Percentiles rank a stretch among this genome's conserved stretches.
Evolutionary conservation across 92 coral and sea anemone species (phyloP).

Genomic region (Plumapathes pennacea): DNA sequence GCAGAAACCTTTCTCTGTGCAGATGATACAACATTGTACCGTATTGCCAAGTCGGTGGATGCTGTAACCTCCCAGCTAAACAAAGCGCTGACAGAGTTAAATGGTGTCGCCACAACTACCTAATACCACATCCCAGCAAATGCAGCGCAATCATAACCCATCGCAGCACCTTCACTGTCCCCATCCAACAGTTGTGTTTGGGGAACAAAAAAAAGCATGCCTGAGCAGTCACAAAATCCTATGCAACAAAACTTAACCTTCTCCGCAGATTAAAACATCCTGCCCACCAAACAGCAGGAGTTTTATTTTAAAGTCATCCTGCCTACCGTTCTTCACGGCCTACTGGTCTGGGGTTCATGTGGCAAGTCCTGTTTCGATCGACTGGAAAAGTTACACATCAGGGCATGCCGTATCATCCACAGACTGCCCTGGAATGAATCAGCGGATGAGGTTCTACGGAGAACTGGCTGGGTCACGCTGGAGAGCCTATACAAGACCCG

Average conservation of each 20-base stretch:
- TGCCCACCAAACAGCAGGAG: constrained; percentile 12
- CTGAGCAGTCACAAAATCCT: constrained; percentile 18
- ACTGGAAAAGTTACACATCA: not conserved
- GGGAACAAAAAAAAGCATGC: constrained; percentile 21
- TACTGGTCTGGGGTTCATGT: constrained; percentile 24
- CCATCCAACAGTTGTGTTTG: no score
- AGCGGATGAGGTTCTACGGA: not conserved
- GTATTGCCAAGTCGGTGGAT: not conserved
- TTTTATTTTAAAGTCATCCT: constrained; percentile 19
- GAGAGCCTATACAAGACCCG: no score
- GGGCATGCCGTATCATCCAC: constrained; percentile 1
- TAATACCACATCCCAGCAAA: constrained; percentile 2
- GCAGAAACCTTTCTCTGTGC: constrained; percentile 10
- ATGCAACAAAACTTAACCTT: constrained; percentile 14
- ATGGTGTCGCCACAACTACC: not conserved
- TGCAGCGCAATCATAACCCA: not conserved
- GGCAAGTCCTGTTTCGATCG: not conserved
- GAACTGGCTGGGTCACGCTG: constrained; percentile 3
- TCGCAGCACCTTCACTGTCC: not conserved
- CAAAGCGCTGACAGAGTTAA: no score
- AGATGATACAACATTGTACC: constrained; percentile 8
- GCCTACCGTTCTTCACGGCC: constrained; percentile 18
- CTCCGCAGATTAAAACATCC: constrained; percentile 20
- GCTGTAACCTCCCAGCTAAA: not conserved
- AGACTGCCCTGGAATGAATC: not conserved